Percentiles rank a stretch among this genome's conserved stretches.
Evolutionary conservation across 2,888 invertebrate genomes (phyloP).

Genomic region (Temnothorax ravouxi): DNA sequence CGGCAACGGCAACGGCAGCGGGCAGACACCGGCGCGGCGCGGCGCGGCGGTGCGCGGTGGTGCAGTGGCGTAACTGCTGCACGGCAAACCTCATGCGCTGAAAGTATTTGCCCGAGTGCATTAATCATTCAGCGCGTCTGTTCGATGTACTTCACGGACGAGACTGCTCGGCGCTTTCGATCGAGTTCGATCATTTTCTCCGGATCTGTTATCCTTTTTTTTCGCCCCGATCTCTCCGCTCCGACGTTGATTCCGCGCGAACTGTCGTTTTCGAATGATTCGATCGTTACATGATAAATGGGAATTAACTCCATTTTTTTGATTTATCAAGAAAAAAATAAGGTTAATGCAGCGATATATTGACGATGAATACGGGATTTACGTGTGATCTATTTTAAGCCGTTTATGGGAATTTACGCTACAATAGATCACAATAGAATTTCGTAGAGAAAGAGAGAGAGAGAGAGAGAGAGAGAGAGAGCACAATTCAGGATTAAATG

Average conservation of each 20-base stretch:
- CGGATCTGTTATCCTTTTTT: conserved; percentile 24
- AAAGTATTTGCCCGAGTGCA: conserved; percentile 55
- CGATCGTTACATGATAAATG: conserved; percentile 4
- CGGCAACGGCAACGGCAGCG: conserved; percentile 24
- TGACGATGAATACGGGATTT: conserved; percentile 19
- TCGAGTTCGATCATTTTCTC: conserved; percentile 32
- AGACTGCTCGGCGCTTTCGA: conserved; percentile 11
- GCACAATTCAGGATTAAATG: conserved; percentile 7
- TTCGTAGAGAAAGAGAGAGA: neutral
- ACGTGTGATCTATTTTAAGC: conserved; percentile 5
- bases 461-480: neutral
- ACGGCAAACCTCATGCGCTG: conserved; percentile 47
- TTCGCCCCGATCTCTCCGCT: neutral
- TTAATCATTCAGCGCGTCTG: conserved; percentile 50
- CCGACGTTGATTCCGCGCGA: conserved; percentile 11
- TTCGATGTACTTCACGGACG: conserved; percentile 46
- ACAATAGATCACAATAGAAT: conserved; percentile 3
- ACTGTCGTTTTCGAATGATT: neutral
- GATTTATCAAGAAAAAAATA: neutral
- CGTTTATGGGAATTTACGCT: conserved; percentile 17
- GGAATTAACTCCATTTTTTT: conserved; percentile 8
- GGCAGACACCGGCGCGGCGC: neutral
- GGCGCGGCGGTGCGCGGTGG: neutral
- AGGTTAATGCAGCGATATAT: neutral
- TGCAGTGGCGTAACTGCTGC: conserved; percentile 15